Percentiles rank a stretch among this genome's conserved stretches.
phyloP scores from a whole-genome alignment of 2,888 invertebrate species.

The Cryptocephalus primarius region DNA sequence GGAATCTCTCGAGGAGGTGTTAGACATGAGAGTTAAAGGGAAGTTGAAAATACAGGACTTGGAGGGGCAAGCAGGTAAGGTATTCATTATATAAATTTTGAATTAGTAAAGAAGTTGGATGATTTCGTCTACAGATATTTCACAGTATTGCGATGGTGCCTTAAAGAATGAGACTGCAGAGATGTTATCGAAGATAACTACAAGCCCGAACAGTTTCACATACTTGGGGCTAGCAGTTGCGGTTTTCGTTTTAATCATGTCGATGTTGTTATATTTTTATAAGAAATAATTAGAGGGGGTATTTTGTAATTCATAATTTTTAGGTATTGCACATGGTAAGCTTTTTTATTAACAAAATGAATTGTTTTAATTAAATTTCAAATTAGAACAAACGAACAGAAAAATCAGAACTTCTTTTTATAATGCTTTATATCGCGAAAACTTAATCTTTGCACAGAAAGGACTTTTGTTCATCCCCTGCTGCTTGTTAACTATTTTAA shows the following conservation, averaged over 20 bases:
- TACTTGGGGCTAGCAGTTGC: background rate
- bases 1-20: constrained; percentile 67
- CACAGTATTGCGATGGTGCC: background rate
- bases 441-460: too few species aligned
- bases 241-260: background rate
- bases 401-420: too few species aligned
- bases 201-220: background rate
- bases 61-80: constrained; percentile 65
- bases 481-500: too few species aligned
- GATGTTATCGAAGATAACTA: background rate
- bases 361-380: too few species aligned
- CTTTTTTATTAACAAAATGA: too few species aligned
- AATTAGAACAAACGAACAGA: too few species aligned
- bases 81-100: background rate
- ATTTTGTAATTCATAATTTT: too few species aligned
- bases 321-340: too few species aligned
- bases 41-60: constrained; percentile 49
- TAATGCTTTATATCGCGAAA: too few species aligned
- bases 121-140: background rate
- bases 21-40: constrained; percentile 64
- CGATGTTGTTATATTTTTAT: background rate
- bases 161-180: background rate
- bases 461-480: too few species aligned
- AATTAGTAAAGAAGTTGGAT: too few species aligned
- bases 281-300: too few species aligned